Base-by-base conservation (phyloP, 2,888 invertebrate genomes). In the Pseudococcus longispinus region DNA sequence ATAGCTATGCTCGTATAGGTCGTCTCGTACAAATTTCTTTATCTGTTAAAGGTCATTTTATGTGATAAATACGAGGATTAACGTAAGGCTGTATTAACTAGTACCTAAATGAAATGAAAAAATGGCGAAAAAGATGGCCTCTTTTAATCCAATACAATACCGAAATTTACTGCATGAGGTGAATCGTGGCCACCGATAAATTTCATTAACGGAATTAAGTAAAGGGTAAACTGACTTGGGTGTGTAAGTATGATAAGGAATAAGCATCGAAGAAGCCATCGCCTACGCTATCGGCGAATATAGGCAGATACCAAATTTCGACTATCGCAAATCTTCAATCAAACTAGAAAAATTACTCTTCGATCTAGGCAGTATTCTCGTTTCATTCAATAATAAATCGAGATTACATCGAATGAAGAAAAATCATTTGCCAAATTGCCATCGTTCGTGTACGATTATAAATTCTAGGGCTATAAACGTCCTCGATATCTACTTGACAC, bases 211-310 rank as follows among this genome's bases (percentile, higher is more conserved):
- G 13, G 23, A 60, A 60, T 60, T 60, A 8, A 11, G 23, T 23
- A 60, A 8, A 60, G 60, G 60, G 23, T 23, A 9, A 60, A 23
- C 0, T 23, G 60, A 60, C 60, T n/a, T n/a, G 60, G 60, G 60
- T 60, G 60, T 55, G 55, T 11, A 23, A 37, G 37, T 6, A 37
- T 37, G 8, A n/a, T n/a, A n/a, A n/a, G n/a, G n/a, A 37, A 4
- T 37, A 37, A 2, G 9, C 37, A n/a, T 23, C 20, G 23, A 8
- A 23, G 20, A 4, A 60, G 60, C 60, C 60, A 60, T 60, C 60
- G 60, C 60, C 60, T 60, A 60, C 60, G 60, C 60, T 60, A 60
- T 60, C 60, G 60, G 60, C 23, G n/a, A n/a, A 55, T n/a, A n/a
- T 55, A n/a, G 4, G n/a, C n/a, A 0, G 15, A 20, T 20, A n/a